Base-by-base conservation (phyloP, 1,140 invertebrate genomes). In the Trissolcus basalis region DNA sequence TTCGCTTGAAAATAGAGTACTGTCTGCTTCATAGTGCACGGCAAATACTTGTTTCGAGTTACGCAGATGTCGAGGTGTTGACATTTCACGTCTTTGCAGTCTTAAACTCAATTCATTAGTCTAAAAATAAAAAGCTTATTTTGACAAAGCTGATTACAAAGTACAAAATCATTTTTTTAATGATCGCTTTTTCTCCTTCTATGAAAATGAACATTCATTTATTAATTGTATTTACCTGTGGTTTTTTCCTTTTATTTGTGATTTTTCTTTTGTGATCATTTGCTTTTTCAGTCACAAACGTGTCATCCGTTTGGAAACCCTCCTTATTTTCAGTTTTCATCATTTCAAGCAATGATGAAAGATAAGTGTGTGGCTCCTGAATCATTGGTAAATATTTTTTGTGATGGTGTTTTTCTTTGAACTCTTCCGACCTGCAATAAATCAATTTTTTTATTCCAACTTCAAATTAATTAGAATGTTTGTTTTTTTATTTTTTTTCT, bases 1-100 rank as follows among this genome's bases (percentile, higher is more conserved):
- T 5, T 79, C 71, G 13, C 27, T 47, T 0, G 80, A 69, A 27
- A 80, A 82, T 0, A 80, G 48, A 0, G 19, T 71, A n/a, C 77
- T 82, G 45, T 88, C 81, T 0, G 83, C 86, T 6, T 79, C 80
- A 8, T 85, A 88, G 48, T 88, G 85, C 9, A 81, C 78, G 0
- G 86, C 86, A 11, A 64, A 78, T 19, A 85, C 63, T 43, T 82
- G 81, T 35, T 71, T 64, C 1, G 82, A 64, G 8, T 58, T 15
- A 13, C 78, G 78, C 5, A 80, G 49, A 19, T 85, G 77, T 5
- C 81, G 72, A 0, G 59, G 58, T 19, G 64, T 77, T 11, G 74
- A 69, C 45, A 83, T 64, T 44, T 71, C 80, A 6, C 76, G 72
- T 1, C 58, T 65, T n/a, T 75, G 49, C 39, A 71, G 44, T 48